These are phyloP conservation scores for Datnioides undecimradiatus DNA, from an alignment of 2,113 vertebrate species.

Conservation along the genomic window DNA sequence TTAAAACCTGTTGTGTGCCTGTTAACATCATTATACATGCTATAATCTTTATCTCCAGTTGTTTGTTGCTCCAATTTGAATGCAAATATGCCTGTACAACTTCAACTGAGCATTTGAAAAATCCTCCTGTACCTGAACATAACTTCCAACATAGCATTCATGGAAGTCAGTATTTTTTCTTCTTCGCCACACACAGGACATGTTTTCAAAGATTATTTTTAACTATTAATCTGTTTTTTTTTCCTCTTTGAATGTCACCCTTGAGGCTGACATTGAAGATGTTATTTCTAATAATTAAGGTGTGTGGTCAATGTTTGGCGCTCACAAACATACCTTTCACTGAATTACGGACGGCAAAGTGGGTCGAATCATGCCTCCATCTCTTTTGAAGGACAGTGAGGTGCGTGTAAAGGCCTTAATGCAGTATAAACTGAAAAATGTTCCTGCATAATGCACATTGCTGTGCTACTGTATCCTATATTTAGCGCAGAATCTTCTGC, in stretches of 20 bases:
- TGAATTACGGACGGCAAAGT: background rate
- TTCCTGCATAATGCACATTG: conserved; percentile 18
- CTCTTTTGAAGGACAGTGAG: background rate
- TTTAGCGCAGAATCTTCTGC: conserved; percentile 17
- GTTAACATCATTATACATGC: background rate
- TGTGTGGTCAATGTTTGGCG: background rate
- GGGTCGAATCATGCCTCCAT: background rate
- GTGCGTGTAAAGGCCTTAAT: background rate
- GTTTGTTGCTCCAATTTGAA: background rate
- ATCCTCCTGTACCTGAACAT: background rate
- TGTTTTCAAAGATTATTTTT: background rate
- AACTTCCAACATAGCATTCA: background rate
- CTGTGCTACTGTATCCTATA: conserved; percentile 12
- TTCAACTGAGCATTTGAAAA: background rate
- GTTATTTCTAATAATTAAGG: background rate
- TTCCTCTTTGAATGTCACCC: background rate
- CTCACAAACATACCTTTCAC: background rate
- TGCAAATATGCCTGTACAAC: background rate
- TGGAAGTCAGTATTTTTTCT: background rate
- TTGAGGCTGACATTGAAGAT: background rate
- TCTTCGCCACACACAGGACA: background rate
- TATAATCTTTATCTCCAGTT: background rate
- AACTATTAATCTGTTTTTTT: background rate
- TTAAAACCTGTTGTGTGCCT: conserved; percentile 8
- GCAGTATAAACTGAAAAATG: background rate